phyloP scores from a whole-genome alignment of 2,113 vertebrate genomes.

The Apeltes quadracus region DNA sequence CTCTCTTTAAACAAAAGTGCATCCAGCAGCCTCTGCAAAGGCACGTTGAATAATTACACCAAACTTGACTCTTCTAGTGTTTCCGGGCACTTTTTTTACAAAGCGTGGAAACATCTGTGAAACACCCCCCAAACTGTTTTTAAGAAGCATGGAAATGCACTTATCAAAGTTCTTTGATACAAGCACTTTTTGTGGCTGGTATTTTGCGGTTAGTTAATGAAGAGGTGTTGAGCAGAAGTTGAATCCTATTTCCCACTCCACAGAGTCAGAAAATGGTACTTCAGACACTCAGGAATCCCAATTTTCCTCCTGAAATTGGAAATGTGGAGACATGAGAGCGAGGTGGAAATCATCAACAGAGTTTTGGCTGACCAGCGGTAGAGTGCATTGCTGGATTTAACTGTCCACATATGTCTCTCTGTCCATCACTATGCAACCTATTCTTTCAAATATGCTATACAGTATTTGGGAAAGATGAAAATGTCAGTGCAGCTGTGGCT shows the following conservation, averaged over 20 bases:
- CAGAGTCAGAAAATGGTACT: conserved; percentile 82
- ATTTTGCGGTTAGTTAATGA: conserved; percentile 79
- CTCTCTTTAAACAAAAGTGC: conserved; percentile 72
- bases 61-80: conserved; percentile 68
- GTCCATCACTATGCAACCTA: conserved; percentile 16
- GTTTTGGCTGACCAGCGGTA: conserved; percentile 61
- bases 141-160: conserved; percentile 73
- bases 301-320: conserved; percentile 81
- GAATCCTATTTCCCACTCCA: conserved; percentile 83
- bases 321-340: conserved; percentile 74
- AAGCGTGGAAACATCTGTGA: conserved; percentile 61
- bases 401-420: conserved; percentile 36
- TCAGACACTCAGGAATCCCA: conserved; percentile 81
- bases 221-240: conserved; percentile 81
- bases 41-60: conserved; percentile 61
- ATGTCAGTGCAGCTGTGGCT: conserved; percentile 1
- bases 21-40: conserved; percentile 45
- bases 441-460: background rate
- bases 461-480: conserved; percentile 6
- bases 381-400: conserved; percentile 30
- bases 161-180: conserved; percentile 77
- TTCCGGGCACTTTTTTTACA: conserved; percentile 48
- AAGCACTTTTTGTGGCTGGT: conserved; percentile 74
- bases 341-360: conserved; percentile 67
- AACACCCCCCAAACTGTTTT: conserved; percentile 64